phyloP scores from a whole-genome alignment of 2,888 invertebrate species.

The Vesta saturnalis region DNA sequence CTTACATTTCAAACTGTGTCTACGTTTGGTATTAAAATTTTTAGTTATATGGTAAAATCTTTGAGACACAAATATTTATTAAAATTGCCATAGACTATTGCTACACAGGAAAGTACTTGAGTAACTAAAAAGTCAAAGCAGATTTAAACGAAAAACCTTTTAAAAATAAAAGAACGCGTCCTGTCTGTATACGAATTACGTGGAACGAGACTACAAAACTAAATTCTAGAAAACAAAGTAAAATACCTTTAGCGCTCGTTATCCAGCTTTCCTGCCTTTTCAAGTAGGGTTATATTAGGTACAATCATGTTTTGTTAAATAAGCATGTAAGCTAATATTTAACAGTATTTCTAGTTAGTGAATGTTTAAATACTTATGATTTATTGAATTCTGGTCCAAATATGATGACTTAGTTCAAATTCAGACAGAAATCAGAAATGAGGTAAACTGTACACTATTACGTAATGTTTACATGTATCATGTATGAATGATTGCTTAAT shows the following conservation, averaged over 20 bases:
- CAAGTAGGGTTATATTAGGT: constrained; percentile 4
- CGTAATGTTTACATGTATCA: too few species aligned
- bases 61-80: too few species aligned
- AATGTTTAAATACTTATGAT: too few species aligned
- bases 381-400: too few species aligned
- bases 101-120: not conserved
- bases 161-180: constrained; percentile 14
- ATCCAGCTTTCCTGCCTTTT: constrained; percentile 8
- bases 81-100: not conserved
- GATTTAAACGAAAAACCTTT: constrained; percentile 11
- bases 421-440: too few species aligned
- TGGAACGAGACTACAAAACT: constrained; percentile 10
- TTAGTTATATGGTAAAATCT: too few species aligned
- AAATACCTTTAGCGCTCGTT: constrained; percentile 6
- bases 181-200: constrained; percentile 15
- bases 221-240: constrained; percentile 13
- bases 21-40: too few species aligned
- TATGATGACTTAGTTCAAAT: too few species aligned
- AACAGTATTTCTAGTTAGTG: too few species aligned
- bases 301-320: constrained; percentile 1
- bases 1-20: too few species aligned
- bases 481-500: too few species aligned
- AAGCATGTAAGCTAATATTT: not conserved
- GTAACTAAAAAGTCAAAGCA: constrained; percentile 1
- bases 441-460: too few species aligned